Base-by-base conservation (phyloP, 2,888 invertebrate species). In the Esperia sulphurella region DNA sequence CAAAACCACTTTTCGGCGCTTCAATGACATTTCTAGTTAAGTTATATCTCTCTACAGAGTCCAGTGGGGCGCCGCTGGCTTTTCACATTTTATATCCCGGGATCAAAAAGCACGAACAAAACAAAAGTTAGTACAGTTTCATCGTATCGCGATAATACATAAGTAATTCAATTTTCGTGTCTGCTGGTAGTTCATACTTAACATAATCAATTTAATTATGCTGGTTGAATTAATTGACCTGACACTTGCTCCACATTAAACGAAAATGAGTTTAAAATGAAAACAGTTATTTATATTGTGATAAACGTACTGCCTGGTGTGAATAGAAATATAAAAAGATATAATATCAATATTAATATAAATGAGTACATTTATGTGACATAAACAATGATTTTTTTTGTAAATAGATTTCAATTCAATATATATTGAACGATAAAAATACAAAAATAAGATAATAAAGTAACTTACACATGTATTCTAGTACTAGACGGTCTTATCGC, bases 51-150 rank as follows among this genome's bases (percentile, higher is more conserved):
- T 14, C 21, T 13, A 47, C 46, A 38, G 9, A 47, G 62, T 67
- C 65, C 73, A 67, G 71, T 58, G 64, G 71, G 79, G 76, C 59
- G 74, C 71, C 71, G 50, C 61, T 58, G 63, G 58, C 66, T 65
- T 72, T 69, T 68, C 62, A 64, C 68, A 72, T 76, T 76, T 73
- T 77, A 78, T 71, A 78, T 71, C 70, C 64, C 57, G 57, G 73
- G 75, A 82, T 80, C 79, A n/a, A 80, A 77, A 82, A 75, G 65
- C 66, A 57, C 54, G 66, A n/a, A n/a, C n/a, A n/a, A n/a, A n/a
- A n/a, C n/a, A n/a, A n/a, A 61, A 63, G 62, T 67, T 72, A 76
- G 75, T 76, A 75, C 71, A 74, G 65, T 81, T 77, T 71, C 68
- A 68, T 74, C 61, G 70, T 62, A 75, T 80, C 75, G 76, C 66